phyloP scores from a whole-genome alignment of 2,113 vertebrate genomes.

The Gnathonemus echidnorhynchus region DNA sequence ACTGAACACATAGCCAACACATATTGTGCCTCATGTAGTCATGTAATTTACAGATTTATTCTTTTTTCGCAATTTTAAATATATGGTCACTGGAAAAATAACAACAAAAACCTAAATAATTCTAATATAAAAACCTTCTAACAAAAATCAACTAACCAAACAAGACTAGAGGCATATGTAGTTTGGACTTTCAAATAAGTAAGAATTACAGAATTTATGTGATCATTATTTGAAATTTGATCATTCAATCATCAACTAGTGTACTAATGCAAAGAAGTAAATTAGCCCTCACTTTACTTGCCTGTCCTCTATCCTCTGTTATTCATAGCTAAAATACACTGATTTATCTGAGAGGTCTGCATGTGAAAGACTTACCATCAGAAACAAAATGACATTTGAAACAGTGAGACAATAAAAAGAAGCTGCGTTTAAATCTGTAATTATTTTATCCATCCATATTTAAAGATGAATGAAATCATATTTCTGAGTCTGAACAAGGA shows the following conservation, averaged over 20 bases:
- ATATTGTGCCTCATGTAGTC: not conserved
- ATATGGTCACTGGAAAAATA: not conserved
- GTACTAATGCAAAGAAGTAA: not conserved
- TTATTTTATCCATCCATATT: not conserved
- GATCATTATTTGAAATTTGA: not conserved
- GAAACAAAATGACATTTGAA: not conserved
- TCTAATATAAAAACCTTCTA: not conserved
- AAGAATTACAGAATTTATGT: constrained; percentile 17
- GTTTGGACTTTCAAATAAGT: not conserved
- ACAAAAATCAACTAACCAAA: not conserved
- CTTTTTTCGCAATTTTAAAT: not conserved
- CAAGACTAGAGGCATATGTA: not conserved
- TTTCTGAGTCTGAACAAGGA: not conserved
- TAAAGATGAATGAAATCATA: not conserved
- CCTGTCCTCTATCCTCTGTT: not conserved
- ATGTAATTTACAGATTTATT: not conserved
- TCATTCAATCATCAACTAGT: not conserved
- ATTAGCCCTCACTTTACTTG: not conserved
- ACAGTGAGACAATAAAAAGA: not conserved
- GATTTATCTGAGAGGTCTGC: not conserved
- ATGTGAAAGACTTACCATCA: not conserved
- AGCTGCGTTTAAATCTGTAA: not conserved
- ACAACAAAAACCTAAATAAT: not conserved
- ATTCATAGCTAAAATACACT: not conserved
- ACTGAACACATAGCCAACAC: not conserved